Base-by-base conservation (phyloP, 2,113 vertebrate species). In the Pelusios castaneus region DNA sequence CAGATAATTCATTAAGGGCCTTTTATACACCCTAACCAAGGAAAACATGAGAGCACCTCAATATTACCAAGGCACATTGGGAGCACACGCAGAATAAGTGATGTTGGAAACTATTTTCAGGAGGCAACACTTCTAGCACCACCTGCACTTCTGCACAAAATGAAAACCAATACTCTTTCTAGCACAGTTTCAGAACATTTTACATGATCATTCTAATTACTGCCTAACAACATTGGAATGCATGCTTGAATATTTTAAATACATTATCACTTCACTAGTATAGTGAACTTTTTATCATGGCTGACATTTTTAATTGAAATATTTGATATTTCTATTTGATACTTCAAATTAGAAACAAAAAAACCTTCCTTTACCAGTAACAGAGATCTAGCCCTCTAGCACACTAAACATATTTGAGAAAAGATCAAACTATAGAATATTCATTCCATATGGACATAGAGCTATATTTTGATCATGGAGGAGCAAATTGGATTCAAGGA, bases 91-190 rank as follows among this genome's bases (percentile, higher is more conserved):
- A 98, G 96, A 96, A 89, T 82, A 96, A 96, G 91, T 94, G 83
- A 97, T 96, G 80, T 91, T 97, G 95, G 87, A 82, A 94, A 96
- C 94, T 97, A 96, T 98, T 98, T 97, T 97, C 96, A 97, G 97
- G 96, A 98, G 90, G 90, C 94, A 94, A 91, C 86, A 95, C 92
- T 96, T 97, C 95, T 96, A 96, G 89, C 89, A 94, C 94, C 94
- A 97, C 94, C 89, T 92, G 93, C 92, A 80, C 91, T 82, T 58
- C 94, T 94, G 77, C 79, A 92, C 27, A 80, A 90, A 96, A 94
- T 88, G 82, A 89, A 97, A 91, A 97, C 89, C 96, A 97, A 97
- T 97, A 97, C 94, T 96, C 90, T 95, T 91, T 84, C 91, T 98
- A 97, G 97, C 97, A 97, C 73, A 4, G 11, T 89, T 88, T 96